Evolutionary conservation across 2,113 vertebrate genomes (phyloP).

Genomic region (Percina caprodes): DNA sequence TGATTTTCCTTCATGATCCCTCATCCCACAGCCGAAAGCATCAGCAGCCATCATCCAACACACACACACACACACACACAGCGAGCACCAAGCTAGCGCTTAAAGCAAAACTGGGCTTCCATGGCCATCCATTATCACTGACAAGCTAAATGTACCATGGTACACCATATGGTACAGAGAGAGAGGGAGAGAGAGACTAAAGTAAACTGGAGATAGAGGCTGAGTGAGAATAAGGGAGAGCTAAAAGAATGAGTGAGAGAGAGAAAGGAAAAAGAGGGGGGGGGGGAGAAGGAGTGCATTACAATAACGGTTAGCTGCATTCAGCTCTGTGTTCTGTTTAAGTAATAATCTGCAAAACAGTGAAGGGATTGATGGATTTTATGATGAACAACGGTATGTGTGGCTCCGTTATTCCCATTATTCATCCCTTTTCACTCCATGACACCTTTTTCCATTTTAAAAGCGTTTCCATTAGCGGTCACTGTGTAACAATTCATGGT

Average conservation of each 20-base stretch:
- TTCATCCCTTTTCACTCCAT: neutral
- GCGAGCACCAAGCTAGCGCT: constrained; percentile 78
- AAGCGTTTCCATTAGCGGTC: neutral
- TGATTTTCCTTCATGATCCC: constrained; percentile 75
- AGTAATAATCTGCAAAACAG: constrained; percentile 28
- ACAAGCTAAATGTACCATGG: constrained; percentile 85
- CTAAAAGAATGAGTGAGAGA: constrained; percentile 21
- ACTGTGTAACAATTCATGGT: neutral
- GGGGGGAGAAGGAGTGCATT: constrained; percentile 42
- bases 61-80: constrained; percentile 32
- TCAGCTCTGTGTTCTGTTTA: constrained; percentile 24
- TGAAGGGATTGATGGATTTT: constrained; percentile 6
- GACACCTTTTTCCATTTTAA: neutral
- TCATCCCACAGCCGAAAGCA: constrained; percentile 75
- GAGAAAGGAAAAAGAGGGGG: neutral
- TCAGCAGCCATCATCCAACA: constrained; percentile 66
- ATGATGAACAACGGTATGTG: neutral
- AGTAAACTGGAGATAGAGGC: constrained; percentile 22
- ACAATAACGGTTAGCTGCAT: constrained; percentile 34
- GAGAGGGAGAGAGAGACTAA: constrained; percentile 32
- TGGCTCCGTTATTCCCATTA: neutral
- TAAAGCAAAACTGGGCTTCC: constrained; percentile 85
- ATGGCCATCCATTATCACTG: constrained; percentile 84
- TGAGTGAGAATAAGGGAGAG: constrained; percentile 28
- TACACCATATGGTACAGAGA: constrained; percentile 79